Conservation (phyloP, 92 coral and sea anemone species). For the Porites evermanni region DNA sequence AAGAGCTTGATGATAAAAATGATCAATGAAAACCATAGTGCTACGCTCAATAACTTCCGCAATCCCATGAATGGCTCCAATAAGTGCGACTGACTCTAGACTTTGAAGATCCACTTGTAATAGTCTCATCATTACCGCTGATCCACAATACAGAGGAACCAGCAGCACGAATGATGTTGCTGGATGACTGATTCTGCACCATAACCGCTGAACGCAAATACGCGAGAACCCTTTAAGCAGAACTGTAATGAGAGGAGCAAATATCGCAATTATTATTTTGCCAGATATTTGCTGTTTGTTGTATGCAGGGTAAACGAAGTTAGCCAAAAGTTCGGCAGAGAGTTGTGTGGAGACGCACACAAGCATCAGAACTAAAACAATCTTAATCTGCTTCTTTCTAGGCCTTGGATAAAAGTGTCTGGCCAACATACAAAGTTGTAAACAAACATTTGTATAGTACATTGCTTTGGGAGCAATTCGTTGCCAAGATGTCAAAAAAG, state of each 20-base stretch:
- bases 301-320: no score
- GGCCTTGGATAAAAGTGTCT: no score
- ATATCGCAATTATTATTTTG: not conserved
- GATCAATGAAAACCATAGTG: not conserved
- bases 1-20: not conserved
- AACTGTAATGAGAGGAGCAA: not conserved
- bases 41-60: slow-evolving; percentile 7
- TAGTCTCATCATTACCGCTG: not conserved
- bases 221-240: not conserved
- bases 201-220: slow-evolving; percentile 3
- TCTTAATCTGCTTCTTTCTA: no score
- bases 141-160: not conserved
- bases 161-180: slow-evolving; percentile 1
- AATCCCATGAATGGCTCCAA: not conserved
- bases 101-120: not conserved
- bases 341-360: no score
- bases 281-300: no score
- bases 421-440: no score
- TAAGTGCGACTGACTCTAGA: not conserved
- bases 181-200: not conserved
- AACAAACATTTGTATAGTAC: no score
- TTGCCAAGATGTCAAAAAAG: no score
- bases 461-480: no score
- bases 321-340: no score
- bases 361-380: no score